Evolutionary conservation across 2,888 invertebrate genomes (phyloP), one percentile per base, ranked within the genome.

Genomic region (Baronia brevicornis): DNA sequence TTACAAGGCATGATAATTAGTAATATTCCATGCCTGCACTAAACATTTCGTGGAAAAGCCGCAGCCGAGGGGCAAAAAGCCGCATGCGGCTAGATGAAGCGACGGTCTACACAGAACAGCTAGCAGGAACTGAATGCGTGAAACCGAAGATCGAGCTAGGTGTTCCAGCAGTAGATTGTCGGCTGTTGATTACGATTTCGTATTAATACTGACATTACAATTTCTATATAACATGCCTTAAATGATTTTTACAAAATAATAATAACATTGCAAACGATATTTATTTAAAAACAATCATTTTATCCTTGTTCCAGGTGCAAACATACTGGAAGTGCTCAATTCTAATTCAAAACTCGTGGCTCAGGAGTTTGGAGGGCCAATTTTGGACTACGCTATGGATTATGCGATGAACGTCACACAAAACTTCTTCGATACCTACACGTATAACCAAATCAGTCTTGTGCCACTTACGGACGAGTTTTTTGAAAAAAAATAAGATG

Each of bases 351-450:
- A 82, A 44, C 60, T 68, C 3, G 69, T 84, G 20, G 82, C 84
- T 14, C 65, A 71, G 28, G 82, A 84, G 51, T 82, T 84, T 42
- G 82, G 84, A 0, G 82, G 71, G 0, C 84, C 84, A 0, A 82
- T 84, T 34, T 62, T 84, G 17, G 80, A 84, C 46, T 82, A 77
- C 48, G 82, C 80, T 11, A 80, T 84, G 11, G 77, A 75, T 28
- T 82, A 80, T 40, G 73, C 75, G 2, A 82, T 84, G 82, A 82
- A 82, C 28, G 78, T 82, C 18, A 82, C 82, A 0, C 82, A 82
- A 43, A 47, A 62, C n/a, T 84, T 84, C 63, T 84, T 82, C 43
- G 60, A 73, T 36, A 64, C 82, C 0, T 84, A 73, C 45, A 82
- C 82, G 0, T 82, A 82, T 40, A 69, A 84, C 31, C 82, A 84